Percentiles rank a stretch among this genome's conserved stretches.
Evolutionary conservation across 1,140 invertebrate genomes (phyloP).

Genomic region (Philotrypesis tridentata): DNA sequence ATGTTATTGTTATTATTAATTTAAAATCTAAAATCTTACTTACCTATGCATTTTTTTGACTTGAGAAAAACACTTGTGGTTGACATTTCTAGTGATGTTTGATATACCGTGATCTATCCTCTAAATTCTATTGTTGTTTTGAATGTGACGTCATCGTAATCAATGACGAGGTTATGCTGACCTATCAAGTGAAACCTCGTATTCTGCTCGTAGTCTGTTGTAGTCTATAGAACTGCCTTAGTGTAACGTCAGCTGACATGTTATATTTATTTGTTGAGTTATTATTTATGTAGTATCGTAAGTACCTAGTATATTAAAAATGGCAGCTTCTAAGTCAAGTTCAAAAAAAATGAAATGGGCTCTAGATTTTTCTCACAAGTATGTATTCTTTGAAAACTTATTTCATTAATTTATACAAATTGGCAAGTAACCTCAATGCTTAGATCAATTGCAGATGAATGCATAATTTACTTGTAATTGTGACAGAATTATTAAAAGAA

Average conservation of each 20-base stretch:
- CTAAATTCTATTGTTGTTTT: background rate
- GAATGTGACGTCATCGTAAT: background rate
- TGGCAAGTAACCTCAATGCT: conserved; percentile 25
- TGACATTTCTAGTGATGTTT: background rate
- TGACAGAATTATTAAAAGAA: no score
- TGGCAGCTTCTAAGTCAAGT: conserved; percentile 61
- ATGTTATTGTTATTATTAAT: no score
- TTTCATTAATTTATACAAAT: conserved; percentile 12
- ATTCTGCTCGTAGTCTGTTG: background rate
- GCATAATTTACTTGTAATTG: background rate
- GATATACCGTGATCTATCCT: background rate
- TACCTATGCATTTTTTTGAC: no score
- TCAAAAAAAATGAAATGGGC: conserved; percentile 72
- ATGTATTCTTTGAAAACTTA: conserved; percentile 48
- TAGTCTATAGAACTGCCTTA: no score
- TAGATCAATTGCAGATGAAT: no score
- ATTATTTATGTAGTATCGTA: conserved; percentile 6
- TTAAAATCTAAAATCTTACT: no score
- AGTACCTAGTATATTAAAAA: conserved; percentile 36
- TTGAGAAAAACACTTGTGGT: no score
- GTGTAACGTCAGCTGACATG: background rate
- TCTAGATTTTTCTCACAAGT: conserved; percentile 72
- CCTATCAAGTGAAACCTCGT: background rate
- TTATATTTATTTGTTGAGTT: conserved; percentile 1
- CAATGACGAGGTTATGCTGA: background rate